Base-by-base conservation (phyloP, 2,797 vertebrate species). In the Lophius americanus region DNA sequence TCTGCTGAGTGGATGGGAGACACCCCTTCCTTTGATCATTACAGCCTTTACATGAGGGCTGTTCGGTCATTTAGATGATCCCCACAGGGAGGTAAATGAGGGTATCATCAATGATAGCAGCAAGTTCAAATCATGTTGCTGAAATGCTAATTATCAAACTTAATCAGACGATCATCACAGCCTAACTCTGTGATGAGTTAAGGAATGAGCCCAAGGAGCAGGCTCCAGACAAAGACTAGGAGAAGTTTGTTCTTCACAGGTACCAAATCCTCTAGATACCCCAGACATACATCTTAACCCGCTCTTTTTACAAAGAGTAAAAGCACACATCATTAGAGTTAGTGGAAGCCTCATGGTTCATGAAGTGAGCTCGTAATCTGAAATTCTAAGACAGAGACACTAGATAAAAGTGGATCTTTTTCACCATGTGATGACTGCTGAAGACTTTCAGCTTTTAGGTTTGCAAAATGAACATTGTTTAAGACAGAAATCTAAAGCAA, bases 11-110 rank as follows among this genome's bases (percentile, higher is more conserved):
- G 23, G 79, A 55, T 37, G 37, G 56, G 83, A 78, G 49, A 77
- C 70, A 77, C 58, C 35, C 51, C 55, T 81, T 56, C 63, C 79
- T 90, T 88, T 88, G 85, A 88, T 91, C 81, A 66, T 65, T 72
- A 64, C 52, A 78, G 79, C 72, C 61, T 75, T 76, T 59, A 64
- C 23, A 43, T 41, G 58, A 77, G 64, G 55, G 66, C 75, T 75
- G 73, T 71, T 73, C 81, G 82, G 84, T 87, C 75, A 85, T 86
- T 87, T 73, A 62, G 72, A 82, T 37, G 48, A 53, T 74, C 73
- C 66, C 70, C 7, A 36, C 11, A 0, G 76, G 61, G 57, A 81
- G 61, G 60, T 68, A 65, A 85, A 74, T 4, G 2, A 66, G 57
- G 43, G 49, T 70, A 74, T 82, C 73, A 67, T 87, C 80, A 75